Evolutionary conservation across 1,140 invertebrate genomes (phyloP).

Genomic region (Odontomachus brunneus): DNA sequence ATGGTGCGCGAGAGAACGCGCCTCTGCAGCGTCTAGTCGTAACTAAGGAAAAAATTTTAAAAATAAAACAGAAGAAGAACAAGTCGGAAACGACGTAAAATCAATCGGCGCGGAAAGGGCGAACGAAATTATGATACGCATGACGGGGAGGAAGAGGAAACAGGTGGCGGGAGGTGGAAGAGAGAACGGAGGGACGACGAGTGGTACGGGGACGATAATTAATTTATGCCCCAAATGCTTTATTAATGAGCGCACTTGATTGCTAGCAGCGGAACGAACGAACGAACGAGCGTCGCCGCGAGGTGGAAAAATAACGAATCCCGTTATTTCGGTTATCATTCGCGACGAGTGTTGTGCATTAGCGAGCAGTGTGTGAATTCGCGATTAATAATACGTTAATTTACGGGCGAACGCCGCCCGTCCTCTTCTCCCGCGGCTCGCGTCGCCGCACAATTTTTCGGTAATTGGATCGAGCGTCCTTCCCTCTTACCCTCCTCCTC

Average conservation of each 20-base stretch:
- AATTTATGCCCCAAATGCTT: slow-evolving; percentile 54
- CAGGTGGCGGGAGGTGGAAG: too few species aligned
- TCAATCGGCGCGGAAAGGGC: not conserved
- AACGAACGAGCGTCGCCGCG: not conserved
- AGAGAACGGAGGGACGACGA: not conserved
- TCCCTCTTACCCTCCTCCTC: not conserved
- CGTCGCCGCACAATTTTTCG: slow-evolving; percentile 1
- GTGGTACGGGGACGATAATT: slow-evolving; percentile 2
- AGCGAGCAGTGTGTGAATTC: slow-evolving; percentile 14
- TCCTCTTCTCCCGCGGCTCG: not conserved
- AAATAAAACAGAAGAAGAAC: too few species aligned
- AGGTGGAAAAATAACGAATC: slow-evolving; percentile 37
- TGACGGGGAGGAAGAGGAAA: not conserved
- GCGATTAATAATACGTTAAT: slow-evolving; percentile 24
- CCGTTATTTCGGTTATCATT: slow-evolving; percentile 18
- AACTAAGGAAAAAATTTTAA: too few species aligned
- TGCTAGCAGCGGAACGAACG: slow-evolving; percentile 30
- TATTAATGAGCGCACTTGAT: slow-evolving; percentile 62
- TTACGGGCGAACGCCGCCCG: not conserved
- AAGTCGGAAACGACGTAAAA: too few species aligned
- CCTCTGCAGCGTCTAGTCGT: too few species aligned
- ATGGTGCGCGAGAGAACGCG: too few species aligned
- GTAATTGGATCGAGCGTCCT: not conserved
- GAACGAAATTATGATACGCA: not conserved
- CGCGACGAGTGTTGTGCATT: slow-evolving; percentile 16